phyloP scores from a whole-genome alignment of 2,113 vertebrate genomes.

The Dipodomys stephensi region DNA sequence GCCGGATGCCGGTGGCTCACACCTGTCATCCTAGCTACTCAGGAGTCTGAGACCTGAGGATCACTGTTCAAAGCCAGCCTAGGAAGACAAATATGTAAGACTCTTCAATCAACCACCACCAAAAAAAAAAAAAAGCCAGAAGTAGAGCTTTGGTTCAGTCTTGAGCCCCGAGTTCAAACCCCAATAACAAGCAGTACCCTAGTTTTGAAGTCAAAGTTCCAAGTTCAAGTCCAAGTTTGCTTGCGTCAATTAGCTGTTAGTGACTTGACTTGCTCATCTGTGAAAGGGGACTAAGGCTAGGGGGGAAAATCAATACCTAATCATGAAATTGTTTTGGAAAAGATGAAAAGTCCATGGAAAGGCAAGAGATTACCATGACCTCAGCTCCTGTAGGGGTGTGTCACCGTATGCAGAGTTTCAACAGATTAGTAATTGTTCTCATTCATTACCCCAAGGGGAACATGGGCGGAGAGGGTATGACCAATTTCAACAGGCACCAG shows the following conservation, averaged over 20 bases:
- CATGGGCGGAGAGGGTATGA: background rate
- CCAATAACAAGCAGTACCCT: no score
- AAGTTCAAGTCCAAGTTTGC: background rate
- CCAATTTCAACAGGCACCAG: slow-evolving; percentile 16
- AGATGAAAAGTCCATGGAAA: background rate
- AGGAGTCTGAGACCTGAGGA: background rate
- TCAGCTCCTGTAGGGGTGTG: slow-evolving; percentile 28
- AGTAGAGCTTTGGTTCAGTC: background rate
- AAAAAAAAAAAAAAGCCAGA: background rate
- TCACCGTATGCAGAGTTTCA: slow-evolving; percentile 19
- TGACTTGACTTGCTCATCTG: background rate
- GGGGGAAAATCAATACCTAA: background rate
- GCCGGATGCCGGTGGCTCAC: no score
- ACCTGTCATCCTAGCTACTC: no score
- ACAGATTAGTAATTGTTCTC: slow-evolving; percentile 40
- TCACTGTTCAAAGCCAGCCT: background rate
- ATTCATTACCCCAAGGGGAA: slow-evolving; percentile 32
- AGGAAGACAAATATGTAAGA: background rate
- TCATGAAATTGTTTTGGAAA: slow-evolving; percentile 37
- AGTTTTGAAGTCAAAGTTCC: background rate
- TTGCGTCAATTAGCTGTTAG: background rate
- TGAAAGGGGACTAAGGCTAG: background rate
- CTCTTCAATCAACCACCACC: background rate
- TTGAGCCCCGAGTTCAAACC: no score
- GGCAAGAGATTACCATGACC: slow-evolving; percentile 42